Percentiles rank a stretch among this genome's conserved stretches.
Conservation (phyloP, 2,888 invertebrate genomes). For the Ommatoiulus sabulosus region DNA sequence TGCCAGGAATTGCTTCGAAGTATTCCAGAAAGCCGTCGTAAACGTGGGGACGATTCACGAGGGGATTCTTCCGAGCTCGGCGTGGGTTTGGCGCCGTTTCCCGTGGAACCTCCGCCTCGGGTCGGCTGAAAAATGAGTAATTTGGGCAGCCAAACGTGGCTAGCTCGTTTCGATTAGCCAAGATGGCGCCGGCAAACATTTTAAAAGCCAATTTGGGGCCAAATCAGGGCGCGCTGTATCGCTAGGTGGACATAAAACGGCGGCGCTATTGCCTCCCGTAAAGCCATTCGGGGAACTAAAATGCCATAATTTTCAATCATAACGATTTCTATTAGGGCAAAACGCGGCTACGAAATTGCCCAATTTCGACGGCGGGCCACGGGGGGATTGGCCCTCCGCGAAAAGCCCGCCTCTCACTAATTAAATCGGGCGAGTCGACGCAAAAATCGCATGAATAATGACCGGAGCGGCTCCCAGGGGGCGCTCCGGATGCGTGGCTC, state of each 20-base stretch:
- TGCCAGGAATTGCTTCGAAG: no score
- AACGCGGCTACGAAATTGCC: neutral
- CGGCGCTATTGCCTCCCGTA: conserved; percentile 5
- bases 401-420: neutral
- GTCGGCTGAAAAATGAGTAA: neutral
- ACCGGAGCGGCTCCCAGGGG: conserved; percentile 18
- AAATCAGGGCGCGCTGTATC: neutral
- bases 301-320: conserved; percentile 34
- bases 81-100: neutral
- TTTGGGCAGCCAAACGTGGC: conserved; percentile 11
- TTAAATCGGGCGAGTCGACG: neutral
- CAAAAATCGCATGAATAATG: conserved; percentile 8
- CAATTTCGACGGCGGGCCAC: neutral
- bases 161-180: neutral
- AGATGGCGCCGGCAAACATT: neutral
- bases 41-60: no score
- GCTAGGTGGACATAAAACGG: neutral
- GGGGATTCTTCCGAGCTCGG: neutral
- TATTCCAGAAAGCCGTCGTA: no score
- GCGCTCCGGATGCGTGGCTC: neutral
- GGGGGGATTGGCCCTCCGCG: conserved; percentile 14
- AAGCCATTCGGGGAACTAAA: neutral
- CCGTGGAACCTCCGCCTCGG: neutral
- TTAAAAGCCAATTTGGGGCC: conserved; percentile 34
- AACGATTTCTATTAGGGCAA: conserved; percentile 28